Evolutionary conservation across 1,140 invertebrate species (phyloP), one percentile per base, ranked within the genome.

Genomic region (Diachasmimorpha longicaudata): DNA sequence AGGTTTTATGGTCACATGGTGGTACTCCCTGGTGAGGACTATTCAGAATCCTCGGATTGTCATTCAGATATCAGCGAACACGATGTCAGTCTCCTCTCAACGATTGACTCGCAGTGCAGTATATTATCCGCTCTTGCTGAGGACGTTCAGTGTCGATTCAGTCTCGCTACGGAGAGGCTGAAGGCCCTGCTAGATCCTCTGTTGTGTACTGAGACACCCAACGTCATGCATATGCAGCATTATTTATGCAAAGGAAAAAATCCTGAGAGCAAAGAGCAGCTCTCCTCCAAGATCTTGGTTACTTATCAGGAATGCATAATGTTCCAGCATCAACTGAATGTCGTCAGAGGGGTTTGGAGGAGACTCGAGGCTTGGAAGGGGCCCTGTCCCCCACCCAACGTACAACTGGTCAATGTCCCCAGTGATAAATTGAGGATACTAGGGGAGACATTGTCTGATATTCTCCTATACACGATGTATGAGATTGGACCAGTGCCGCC

Each of bases 1-100:
- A 94, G 93, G 83, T 98, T 97, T 87, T 98, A 96, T 84, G 97
- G 97, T 1, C 96, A 97, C 84, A 93, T 96, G 48, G 92, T 95
- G 25, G 91, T 96, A 68, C 85, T 95, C 46, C 93, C 93, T 6
- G 93, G 92, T 79, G 93, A 92, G 87, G 89, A 91, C 76, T 92
- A 92, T 77, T 89, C 90, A 0, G 90, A 91, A 82, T 78, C 87
- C 85, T 76, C 88, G 82, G 77, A 86, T 83, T 73, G 83, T 84
- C 78, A 82, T 37, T 76, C 81, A 5, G 76, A 78, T 75, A 63
- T 86, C 67, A 79, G 87, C 79, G 39, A 85, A 80, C 82, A 86
- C 80, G 79, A 87, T 75, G 58, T 85, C 78, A 76, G 80, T 84
- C 23, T 90, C 76, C 75, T 90, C 88, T 72, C 82, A 87, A 77